These are phyloP conservation scores for Megalops cyprinoides DNA, from an alignment of 2,797 vertebrate genomes.

Conservation along the genomic window DNA sequence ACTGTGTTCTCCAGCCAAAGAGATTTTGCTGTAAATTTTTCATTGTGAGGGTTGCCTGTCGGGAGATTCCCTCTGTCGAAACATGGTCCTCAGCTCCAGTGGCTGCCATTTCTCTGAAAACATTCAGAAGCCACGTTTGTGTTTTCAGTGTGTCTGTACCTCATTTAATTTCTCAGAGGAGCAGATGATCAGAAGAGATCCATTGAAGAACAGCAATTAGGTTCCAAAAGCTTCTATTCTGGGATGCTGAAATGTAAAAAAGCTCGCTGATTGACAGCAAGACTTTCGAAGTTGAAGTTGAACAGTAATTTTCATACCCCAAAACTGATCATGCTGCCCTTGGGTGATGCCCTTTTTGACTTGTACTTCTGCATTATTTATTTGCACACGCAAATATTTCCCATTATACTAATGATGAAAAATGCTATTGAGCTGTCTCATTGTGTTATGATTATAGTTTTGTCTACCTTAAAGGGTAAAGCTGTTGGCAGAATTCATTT, in stretches of 20 bases:
- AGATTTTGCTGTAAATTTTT: conserved; percentile 52
- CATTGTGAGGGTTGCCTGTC: conserved; percentile 47
- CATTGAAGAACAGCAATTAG: not conserved
- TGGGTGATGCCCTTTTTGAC: not conserved
- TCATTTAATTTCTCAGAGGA: not conserved
- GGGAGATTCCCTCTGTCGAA: conserved; percentile 53
- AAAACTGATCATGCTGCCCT: not conserved
- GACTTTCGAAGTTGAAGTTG: not conserved
- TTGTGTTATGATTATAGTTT: no score
- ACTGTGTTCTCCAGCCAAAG: conserved; percentile 44
- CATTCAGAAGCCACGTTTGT: not conserved
- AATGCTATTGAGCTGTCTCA: no score
- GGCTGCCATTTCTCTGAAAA: not conserved
- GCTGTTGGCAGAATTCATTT: no score
- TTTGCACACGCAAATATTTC: not conserved
- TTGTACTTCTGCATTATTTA: not conserved
- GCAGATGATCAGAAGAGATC: not conserved
- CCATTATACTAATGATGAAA: not conserved
- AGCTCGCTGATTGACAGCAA: not conserved
- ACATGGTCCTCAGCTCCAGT: conserved; percentile 13
- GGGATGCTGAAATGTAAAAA: not conserved
- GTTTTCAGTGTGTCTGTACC: not conserved
- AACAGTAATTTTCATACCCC: not conserved
- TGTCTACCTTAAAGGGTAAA: no score
- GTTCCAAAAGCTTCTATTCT: not conserved